phyloP scores from a whole-genome alignment of 2,797 vertebrate genomes.

The Hapalemur alaotrensis region DNA sequence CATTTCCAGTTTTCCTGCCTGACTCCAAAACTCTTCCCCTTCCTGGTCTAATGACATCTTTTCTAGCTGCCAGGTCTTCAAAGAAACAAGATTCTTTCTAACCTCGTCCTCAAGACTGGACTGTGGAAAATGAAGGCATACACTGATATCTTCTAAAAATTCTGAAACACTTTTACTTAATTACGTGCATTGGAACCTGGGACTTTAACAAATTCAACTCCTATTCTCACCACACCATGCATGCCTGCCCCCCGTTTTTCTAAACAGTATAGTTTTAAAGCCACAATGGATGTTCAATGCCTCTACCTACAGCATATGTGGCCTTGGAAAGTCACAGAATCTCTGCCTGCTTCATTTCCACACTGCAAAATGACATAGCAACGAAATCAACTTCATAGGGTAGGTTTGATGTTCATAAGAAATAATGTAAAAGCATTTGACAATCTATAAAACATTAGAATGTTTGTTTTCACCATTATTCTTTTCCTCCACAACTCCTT shows the following conservation, averaged over 20 bases:
- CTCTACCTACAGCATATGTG: neutral
- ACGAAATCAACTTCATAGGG: neutral
- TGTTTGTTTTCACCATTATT: neutral
- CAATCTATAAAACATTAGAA: neutral
- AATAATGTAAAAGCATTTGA: neutral
- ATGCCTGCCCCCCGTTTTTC: neutral
- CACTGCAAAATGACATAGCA: neutral
- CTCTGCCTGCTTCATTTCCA: neutral
- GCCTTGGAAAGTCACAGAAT: neutral
- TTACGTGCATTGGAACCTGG: neutral
- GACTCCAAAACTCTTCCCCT: neutral
- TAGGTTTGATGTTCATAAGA: neutral
- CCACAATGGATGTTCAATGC: neutral
- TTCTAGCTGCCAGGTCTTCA: neutral
- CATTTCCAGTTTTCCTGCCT: neutral
- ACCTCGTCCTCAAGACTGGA: neutral
- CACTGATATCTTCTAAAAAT: neutral
- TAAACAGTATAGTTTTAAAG: neutral
- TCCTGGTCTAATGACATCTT: neutral
- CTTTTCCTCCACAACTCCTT: neutral
- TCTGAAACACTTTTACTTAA: neutral
- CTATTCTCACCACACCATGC: neutral
- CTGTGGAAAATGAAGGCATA: neutral
- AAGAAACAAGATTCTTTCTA: neutral
- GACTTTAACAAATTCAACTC: neutral